Evolutionary conservation across 2,888 invertebrate genomes (phyloP), one percentile per base, ranked within the genome.

Genomic region (Atherix ibis): DNA sequence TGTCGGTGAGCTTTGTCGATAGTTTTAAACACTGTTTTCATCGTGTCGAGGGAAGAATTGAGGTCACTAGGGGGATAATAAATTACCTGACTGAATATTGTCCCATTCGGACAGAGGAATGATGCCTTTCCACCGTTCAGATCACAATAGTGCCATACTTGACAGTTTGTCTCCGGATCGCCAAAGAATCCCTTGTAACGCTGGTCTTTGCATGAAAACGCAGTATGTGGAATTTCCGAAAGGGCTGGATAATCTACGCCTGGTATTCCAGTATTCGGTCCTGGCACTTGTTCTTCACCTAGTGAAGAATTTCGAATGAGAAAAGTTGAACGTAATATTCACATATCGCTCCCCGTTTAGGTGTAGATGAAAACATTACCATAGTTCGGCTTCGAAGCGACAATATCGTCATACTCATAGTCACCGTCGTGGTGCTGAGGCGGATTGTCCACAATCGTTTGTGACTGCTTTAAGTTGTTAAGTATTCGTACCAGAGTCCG

Each of bases 101-200:
- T 88, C 24, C 88, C 87, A 54, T 87, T 87, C 31, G 87, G 87
- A 49, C 87, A 88, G 22, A 88, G 62, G 56, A 88, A 88, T 3
- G 87, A 87, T 4, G 87, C 82, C 57, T 87, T 85, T 5, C 87
- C 87, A 5, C 87, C 87, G 51, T 87, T 87, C 36, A 88, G 66
- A 54, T 87, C 87, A 52, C 87, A 88, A 56, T 88, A 88, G 57
- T 88, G 87, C 88, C 87, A 88, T 6, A 85, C 87, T 70, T 88
- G 87, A 53, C 87, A 88, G 47, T 76, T 71, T 5, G 87, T 83
- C 46, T 81, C 80, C 9, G 85, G 80, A 62, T 88, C 87, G 3
- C 85, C 87, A 48, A 87, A 87, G 63, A 87, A 88, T 38, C 87
- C 87, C 50, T 87, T 87, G 58, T 88, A 87, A 16, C 87, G 66